Percentiles rank a stretch among this genome's conserved stretches.
Evolutionary conservation across 2,888 invertebrate genomes (phyloP).

Genomic region (Chrysomela aeneicollis): DNA sequence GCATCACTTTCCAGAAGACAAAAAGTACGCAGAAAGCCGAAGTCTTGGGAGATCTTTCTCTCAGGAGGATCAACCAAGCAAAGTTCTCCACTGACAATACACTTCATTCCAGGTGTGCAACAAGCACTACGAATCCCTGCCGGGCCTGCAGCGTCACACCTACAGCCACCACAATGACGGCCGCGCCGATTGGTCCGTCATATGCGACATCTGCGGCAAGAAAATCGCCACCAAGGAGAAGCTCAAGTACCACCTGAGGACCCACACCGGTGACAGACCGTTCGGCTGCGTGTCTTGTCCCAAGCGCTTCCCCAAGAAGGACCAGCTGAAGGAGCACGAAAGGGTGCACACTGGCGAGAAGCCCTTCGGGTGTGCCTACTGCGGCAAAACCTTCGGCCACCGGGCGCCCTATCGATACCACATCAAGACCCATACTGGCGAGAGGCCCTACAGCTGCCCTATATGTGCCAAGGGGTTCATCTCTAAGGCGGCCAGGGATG

Average conservation of each 20-base stretch:
- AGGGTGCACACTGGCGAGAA: slow-evolving; percentile 59
- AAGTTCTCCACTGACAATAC: too few species aligned
- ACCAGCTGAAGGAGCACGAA: slow-evolving; percentile 48
- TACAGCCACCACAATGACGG: slow-evolving; percentile 41
- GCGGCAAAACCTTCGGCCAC: slow-evolving; percentile 48
- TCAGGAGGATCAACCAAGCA: too few species aligned
- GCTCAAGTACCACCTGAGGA: slow-evolving; percentile 61
- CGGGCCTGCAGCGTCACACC: slow-evolving; percentile 58
- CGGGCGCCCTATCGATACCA: slow-evolving; percentile 50
- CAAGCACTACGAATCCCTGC: slow-evolving; percentile 55
- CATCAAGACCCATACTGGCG: slow-evolving; percentile 40
- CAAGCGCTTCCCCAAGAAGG: slow-evolving; percentile 57
- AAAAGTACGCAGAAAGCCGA: too few species aligned
- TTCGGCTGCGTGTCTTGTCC: slow-evolving; percentile 47
- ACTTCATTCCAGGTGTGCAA: slow-evolving; percentile 61
- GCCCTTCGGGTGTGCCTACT: slow-evolving; percentile 55
- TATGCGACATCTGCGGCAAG: slow-evolving; percentile 41
- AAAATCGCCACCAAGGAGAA: slow-evolving; percentile 56
- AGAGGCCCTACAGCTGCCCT: slow-evolving; percentile 45
- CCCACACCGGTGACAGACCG: slow-evolving; percentile 65
- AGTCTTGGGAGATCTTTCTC: too few species aligned
- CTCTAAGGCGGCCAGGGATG: slow-evolving; percentile 38
- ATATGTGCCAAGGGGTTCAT: slow-evolving; percentile 47
- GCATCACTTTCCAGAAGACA: too few species aligned
- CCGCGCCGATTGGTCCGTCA: slow-evolving; percentile 39